phyloP scores from a whole-genome alignment of 1,140 invertebrate genomes.

The Zaprionus nigranus region DNA sequence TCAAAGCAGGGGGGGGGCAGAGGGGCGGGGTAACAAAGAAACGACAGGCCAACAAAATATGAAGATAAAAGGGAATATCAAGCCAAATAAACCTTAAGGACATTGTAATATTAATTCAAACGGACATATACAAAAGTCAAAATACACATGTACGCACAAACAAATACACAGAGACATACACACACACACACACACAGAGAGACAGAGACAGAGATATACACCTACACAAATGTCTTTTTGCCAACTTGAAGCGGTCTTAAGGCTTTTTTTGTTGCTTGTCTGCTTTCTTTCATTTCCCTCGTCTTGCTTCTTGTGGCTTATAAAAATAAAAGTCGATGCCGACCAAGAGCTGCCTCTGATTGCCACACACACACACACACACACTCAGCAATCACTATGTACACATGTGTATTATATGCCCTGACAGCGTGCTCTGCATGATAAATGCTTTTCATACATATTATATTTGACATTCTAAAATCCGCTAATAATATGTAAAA shows the following conservation, averaged over 20 bases:
- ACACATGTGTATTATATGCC: constrained; percentile 7
- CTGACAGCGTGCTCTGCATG: neutral
- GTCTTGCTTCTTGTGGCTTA: constrained; percentile 57
- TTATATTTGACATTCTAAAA: constrained; percentile 26
- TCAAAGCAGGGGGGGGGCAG: too few species aligned
- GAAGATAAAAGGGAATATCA: constrained; percentile 81
- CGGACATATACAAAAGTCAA: constrained; percentile 71
- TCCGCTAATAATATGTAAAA: constrained; percentile 17
- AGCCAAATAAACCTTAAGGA: constrained; percentile 82
- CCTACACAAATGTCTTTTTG: constrained; percentile 26
- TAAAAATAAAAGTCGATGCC: constrained; percentile 48
- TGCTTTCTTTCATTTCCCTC: constrained; percentile 41
- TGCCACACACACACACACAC: constrained; percentile 13
- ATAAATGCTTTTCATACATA: constrained; percentile 6
- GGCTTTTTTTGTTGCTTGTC: constrained; percentile 30
- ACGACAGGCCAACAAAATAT: constrained; percentile 44
- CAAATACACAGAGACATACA: constrained; percentile 31
- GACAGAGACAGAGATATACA: constrained; percentile 18
- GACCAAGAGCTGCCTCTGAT: constrained; percentile 39
- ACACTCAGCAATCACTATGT: neutral
- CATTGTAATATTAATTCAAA: constrained; percentile 83
- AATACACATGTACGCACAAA: constrained; percentile 39
- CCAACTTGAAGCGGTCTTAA: constrained; percentile 60
- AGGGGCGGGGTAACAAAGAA: constrained; percentile 21
- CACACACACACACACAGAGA: constrained; percentile 13